Percentiles rank a stretch among this genome's conserved stretches.
These are phyloP conservation scores for Drosophila albomicans DNA, from an alignment of 1,140 invertebrate species.

Conservation along the genomic window DNA sequence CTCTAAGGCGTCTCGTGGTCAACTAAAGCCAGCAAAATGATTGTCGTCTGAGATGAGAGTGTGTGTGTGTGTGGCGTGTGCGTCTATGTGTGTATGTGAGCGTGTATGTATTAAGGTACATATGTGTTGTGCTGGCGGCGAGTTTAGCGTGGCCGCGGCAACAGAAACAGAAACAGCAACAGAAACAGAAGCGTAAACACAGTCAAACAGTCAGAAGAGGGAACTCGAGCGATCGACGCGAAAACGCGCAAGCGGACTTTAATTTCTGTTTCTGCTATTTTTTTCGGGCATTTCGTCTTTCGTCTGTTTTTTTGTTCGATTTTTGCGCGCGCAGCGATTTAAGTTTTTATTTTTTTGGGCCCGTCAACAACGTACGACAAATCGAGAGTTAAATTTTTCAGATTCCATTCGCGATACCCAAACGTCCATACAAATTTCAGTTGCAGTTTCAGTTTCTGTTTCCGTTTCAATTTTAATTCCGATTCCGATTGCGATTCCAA, in stretches of 20 bases:
- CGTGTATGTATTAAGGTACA: constrained; percentile 10
- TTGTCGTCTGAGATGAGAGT: background rate
- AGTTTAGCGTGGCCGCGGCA: background rate
- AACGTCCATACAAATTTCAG: background rate
- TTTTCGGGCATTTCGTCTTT: constrained; percentile 25
- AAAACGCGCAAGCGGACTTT: constrained; percentile 33
- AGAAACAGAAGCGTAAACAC: constrained; percentile 1
- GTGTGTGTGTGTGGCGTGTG: constrained; percentile 1
- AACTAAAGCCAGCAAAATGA: constrained; percentile 2
- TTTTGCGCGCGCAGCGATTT: constrained; percentile 29
- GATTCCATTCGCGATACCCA: constrained; percentile 4
- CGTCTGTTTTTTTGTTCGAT: constrained; percentile 15
- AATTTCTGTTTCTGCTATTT: constrained; percentile 23
- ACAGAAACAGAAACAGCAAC: background rate
- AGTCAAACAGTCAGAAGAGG: constrained; percentile 28
- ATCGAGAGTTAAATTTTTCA: constrained; percentile 9
- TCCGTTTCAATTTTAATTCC: background rate
- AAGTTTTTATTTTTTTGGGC: background rate
- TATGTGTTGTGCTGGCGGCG: background rate
- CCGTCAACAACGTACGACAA: background rate
- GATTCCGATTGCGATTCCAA: background rate
- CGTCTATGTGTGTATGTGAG: background rate
- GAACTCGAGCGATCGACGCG: constrained; percentile 30
- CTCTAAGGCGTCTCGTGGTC: background rate
- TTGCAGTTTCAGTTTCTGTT: background rate